Base-by-base conservation (phyloP, 2,113 vertebrate genomes). In the Heliornis fulica region DNA sequence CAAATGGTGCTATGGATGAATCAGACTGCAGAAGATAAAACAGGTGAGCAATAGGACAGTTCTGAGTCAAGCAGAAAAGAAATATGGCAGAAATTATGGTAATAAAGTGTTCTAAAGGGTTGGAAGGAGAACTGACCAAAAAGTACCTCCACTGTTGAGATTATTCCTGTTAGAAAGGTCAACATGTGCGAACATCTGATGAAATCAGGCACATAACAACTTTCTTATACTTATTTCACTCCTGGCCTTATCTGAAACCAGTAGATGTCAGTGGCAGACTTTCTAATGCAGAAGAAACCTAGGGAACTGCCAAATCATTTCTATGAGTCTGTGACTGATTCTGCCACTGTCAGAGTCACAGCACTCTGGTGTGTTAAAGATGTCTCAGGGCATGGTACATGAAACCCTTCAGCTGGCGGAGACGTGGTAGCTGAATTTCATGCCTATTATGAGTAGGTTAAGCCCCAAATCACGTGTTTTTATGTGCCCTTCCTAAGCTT, bases 251-350 rank as follows among this genome's bases (percentile, higher is more conserved):
- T 70, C 41, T 77, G n/a, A 70, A 86, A 80, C 92, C 83, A 91
- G 76, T 77, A 95, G 84, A 63, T 85, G 87, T 85, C 93, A 95
- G 28, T 74, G 68, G 45, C 40, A 94, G 59, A 64, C 79, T 83
- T 86, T 66, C 20, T 61, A 78, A 80, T 32, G 23, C 20, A 53
- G 71, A 68, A 68, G 23, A 80, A 91, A 72, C 31, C 26, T 41
- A 51, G 41, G 26, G 26, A 84, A 53, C 53, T 3, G 6, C 54
- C 41, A 53, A 38, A 57, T 77, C 16, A 28, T 81, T 28, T 61
- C 19, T 34, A 3, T 45, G 60, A 68, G 15, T 59, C 61, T 51
- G 41, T 88, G 79, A 46, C 46, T 66, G 59, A 77, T 72, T 88
- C 60, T 57, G 53, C n/a, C 21, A 32, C 57, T 81, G 63, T 29